These are phyloP conservation scores for Octopus sinensis DNA, from an alignment of 1,140 invertebrate species.

Conservation along the genomic window DNA sequence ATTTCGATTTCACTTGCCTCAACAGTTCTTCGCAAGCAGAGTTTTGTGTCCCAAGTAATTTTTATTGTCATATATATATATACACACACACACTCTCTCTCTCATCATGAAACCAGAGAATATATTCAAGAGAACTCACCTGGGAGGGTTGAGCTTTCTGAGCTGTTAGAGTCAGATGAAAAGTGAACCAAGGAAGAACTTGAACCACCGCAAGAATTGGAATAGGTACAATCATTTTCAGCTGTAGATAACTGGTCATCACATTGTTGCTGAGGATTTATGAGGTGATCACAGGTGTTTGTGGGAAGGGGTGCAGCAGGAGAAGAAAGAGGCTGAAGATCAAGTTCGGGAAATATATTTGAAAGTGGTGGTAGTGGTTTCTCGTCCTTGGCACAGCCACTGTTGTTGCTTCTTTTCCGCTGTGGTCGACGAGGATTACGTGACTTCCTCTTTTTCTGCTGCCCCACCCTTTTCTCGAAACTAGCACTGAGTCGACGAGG, in stretches of 20 bases:
- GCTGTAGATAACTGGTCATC: background rate
- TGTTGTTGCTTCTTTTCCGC: background rate
- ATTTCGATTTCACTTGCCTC: no score
- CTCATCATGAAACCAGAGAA: no score
- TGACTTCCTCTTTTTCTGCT: background rate
- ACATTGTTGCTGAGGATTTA: background rate
- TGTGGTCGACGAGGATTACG: background rate
- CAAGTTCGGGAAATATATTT: background rate
- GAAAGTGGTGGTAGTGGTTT: background rate
- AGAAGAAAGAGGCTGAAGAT: background rate
- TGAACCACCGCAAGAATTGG: background rate
- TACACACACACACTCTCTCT: no score
- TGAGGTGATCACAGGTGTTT: background rate
- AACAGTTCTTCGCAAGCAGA: no score
- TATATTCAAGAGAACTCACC: no score
- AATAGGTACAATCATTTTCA: background rate
- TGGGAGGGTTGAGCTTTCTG: background rate
- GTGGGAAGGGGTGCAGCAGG: background rate
- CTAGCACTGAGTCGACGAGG: constrained; percentile 5
- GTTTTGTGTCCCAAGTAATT: no score
- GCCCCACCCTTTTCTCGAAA: background rate
- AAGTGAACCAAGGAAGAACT: background rate
- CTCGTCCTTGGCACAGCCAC: background rate
- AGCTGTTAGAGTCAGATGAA: background rate
- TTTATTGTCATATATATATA: no score